Evolutionary conservation across 1,140 invertebrate species (phyloP).

Genomic region (Conus ventricosus): DNA sequence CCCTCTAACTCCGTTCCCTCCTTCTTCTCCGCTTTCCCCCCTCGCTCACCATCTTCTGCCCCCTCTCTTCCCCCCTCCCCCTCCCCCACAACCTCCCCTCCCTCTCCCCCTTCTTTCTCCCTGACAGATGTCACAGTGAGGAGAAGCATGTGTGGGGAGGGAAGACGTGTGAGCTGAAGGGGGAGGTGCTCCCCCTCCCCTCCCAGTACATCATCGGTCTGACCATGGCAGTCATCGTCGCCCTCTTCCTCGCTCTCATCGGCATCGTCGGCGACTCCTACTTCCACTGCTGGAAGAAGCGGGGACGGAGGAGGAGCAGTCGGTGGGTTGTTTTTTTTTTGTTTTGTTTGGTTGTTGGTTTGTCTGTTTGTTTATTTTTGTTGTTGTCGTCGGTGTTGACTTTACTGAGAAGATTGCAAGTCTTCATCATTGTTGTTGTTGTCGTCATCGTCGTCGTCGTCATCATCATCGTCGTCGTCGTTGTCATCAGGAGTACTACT

Average conservation of each 20-base stretch:
- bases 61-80: background rate
- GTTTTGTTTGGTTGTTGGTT: too few species aligned
- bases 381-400: too few species aligned
- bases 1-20: background rate
- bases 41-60: background rate
- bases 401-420: too few species aligned
- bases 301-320: background rate
- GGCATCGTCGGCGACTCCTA: constrained; percentile 22
- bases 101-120: background rate
- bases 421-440: too few species aligned
- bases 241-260: constrained; percentile 17
- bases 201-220: constrained; percentile 34
- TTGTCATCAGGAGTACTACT: too few species aligned
- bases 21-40: background rate
- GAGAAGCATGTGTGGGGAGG: constrained; percentile 21
- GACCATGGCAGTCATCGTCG: constrained; percentile 9
- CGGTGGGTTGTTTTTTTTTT: too few species aligned
- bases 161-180: background rate
- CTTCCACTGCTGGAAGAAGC: constrained; percentile 14
- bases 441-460: too few species aligned
- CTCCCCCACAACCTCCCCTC: too few species aligned
- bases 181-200: constrained; percentile 30
- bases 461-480: too few species aligned
- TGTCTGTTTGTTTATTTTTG: too few species aligned
- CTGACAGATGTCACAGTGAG: constrained; percentile 14